These are phyloP conservation scores for Entomobrya proxima DNA, from an alignment of 2,888 invertebrate genomes.

Conservation along the genomic window DNA sequence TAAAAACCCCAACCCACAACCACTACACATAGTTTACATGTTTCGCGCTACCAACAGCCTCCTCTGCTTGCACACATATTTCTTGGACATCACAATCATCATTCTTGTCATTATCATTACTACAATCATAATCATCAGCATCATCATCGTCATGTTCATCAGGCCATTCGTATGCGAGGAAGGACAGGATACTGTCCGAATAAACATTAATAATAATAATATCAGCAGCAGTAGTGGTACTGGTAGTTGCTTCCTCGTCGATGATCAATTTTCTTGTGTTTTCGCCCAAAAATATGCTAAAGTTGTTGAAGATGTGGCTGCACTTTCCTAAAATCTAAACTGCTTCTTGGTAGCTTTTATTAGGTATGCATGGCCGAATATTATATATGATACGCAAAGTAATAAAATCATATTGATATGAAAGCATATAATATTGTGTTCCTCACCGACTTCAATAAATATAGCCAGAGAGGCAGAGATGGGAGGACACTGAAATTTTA, in stretches of 20 bases:
- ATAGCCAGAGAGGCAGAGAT: slow-evolving; percentile 22
- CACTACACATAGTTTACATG: slow-evolving; percentile 33
- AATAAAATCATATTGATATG: background rate
- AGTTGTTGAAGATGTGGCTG: background rate
- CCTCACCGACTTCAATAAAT: slow-evolving; percentile 17
- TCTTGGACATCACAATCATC: slow-evolving; percentile 67
- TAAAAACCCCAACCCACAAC: slow-evolving; percentile 31
- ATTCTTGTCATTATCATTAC: slow-evolving; percentile 69
- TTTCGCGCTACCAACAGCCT: slow-evolving; percentile 22
- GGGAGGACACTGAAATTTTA: slow-evolving; percentile 48
- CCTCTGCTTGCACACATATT: slow-evolving; percentile 44
- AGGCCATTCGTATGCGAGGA: slow-evolving; percentile 71
- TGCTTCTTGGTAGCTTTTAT: slow-evolving; percentile 3
- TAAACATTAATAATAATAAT: slow-evolving; percentile 67
- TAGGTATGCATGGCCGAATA: background rate
- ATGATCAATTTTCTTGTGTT: slow-evolving; percentile 60
- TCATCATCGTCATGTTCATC: slow-evolving; percentile 64
- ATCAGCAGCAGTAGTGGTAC: slow-evolving; percentile 39
- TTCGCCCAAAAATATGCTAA: slow-evolving; percentile 57
- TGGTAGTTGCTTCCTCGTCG: slow-evolving; percentile 54
- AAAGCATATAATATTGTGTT: background rate
- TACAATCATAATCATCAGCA: slow-evolving; percentile 65
- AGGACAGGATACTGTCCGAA: slow-evolving; percentile 61
- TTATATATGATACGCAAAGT: background rate
- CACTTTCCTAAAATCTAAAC: background rate